Conservation (phyloP, 2,888 invertebrate genomes). For the Chydorus sphaericus region DNA sequence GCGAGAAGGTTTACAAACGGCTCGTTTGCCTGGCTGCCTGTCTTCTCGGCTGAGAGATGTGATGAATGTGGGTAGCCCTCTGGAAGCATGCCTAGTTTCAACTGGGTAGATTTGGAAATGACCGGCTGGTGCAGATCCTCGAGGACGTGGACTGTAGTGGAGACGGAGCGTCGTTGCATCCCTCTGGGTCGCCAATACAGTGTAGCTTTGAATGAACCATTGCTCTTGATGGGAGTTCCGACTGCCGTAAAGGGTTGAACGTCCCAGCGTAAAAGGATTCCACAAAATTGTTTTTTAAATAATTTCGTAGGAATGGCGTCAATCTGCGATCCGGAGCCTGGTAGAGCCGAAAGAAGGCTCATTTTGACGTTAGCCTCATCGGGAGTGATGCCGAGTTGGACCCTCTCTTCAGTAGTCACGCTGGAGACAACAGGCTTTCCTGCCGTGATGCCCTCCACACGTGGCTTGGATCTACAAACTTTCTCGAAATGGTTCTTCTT, state of each 20-base stretch:
- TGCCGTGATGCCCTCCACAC: neutral
- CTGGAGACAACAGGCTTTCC: neutral
- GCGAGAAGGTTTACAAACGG: too few relatives aligned
- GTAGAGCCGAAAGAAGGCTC: too few relatives aligned
- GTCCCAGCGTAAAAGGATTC: neutral
- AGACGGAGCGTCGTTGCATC: neutral
- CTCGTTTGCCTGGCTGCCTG: too few relatives aligned
- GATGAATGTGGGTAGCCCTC: too few relatives aligned
- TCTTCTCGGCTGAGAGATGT: too few relatives aligned
- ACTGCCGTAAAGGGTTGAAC: neutral
- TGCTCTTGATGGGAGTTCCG: neutral
- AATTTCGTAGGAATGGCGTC: neutral
- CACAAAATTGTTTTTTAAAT: neutral
- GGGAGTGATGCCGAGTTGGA: neutral
- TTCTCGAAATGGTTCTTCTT: neutral
- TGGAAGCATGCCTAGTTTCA: neutral
- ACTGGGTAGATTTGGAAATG: neutral
- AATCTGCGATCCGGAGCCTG: slow-evolving; percentile 1
- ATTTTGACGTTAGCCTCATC: neutral
- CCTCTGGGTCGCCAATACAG: neutral
- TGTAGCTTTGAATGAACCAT: neutral
- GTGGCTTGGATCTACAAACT: slow-evolving; percentile 1
- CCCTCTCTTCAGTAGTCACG: neutral
- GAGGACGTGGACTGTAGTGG: neutral
- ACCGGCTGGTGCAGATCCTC: neutral